Conservation (phyloP, 2,888 invertebrate genomes). For the Agrotis segetum region DNA sequence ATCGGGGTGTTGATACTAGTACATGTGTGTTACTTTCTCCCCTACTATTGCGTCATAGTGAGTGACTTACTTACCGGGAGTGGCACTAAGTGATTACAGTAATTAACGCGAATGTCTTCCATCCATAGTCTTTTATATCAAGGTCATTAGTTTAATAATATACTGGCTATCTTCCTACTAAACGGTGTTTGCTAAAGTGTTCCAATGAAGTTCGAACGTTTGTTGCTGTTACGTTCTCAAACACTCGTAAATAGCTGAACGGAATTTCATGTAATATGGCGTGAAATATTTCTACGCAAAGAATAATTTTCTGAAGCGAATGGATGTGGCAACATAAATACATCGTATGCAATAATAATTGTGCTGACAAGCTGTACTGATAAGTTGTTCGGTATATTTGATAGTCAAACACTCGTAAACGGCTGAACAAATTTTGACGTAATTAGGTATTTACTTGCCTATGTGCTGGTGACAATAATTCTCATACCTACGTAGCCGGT, state of each 20-base stretch:
- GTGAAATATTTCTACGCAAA: background rate
- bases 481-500: no score
- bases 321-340: background rate
- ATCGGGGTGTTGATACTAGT: constrained; percentile 14
- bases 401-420: no score
- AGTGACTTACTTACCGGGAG: constrained; percentile 22
- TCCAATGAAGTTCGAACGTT: background rate
- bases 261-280: background rate
- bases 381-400: no score
- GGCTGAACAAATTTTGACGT: no score
- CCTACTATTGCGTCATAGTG: constrained; percentile 2
- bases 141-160: constrained; percentile 3
- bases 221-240: constrained; percentile 2
- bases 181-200: background rate
- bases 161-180: no score
- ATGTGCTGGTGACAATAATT: no score
- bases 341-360: background rate
- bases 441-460: no score
- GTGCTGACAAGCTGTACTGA: no score
- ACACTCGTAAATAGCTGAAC: background rate
- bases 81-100: constrained; percentile 29
- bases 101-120: constrained; percentile 14
- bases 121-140: background rate
- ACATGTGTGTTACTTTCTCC: background rate
- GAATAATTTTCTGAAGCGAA: background rate